Conservation (phyloP, 2,888 invertebrate genomes). For the Sthenelais limicola region DNA sequence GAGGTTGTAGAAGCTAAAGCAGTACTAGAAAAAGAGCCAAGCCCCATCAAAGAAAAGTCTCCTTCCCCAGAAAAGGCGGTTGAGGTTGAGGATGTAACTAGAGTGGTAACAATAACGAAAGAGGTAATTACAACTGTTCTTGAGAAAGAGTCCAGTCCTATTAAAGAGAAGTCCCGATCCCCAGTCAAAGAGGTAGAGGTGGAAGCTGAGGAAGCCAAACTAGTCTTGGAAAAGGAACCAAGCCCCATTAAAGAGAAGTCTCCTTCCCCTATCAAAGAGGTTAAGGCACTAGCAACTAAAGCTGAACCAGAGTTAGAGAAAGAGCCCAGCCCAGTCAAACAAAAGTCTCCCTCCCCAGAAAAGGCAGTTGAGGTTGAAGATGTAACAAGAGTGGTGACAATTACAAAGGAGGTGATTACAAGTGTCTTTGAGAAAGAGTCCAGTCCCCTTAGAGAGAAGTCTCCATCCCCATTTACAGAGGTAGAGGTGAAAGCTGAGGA, state of each 20-base stretch:
- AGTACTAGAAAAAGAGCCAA: conserved; percentile 21
- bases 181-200: not conserved
- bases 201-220: conserved; percentile 1
- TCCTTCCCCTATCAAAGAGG: not conserved
- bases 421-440: not conserved
- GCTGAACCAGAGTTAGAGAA: not conserved
- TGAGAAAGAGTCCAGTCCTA: conserved; percentile 7
- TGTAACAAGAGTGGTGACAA: not conserved
- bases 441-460: conserved; percentile 9
- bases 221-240: conserved; percentile 22
- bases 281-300: not conserved
- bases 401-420: not conserved
- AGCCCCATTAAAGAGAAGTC: conserved; percentile 1
- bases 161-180: conserved; percentile 15
- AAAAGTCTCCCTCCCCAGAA: conserved; percentile 17
- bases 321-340: conserved; percentile 24
- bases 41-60: conserved; percentile 2
- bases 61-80: conserved; percentile 1
- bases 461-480: conserved; percentile 13
- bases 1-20: conserved; percentile 70
- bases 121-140: too few relatives aligned
- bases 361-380: conserved; percentile 2
- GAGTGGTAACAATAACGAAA: too few relatives aligned
- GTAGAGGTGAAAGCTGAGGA: conserved; percentile 6
- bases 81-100: too few relatives aligned